These are phyloP conservation scores for Papilio helenus DNA, from an alignment of 1,140 invertebrate genomes.

Conservation along the genomic window DNA sequence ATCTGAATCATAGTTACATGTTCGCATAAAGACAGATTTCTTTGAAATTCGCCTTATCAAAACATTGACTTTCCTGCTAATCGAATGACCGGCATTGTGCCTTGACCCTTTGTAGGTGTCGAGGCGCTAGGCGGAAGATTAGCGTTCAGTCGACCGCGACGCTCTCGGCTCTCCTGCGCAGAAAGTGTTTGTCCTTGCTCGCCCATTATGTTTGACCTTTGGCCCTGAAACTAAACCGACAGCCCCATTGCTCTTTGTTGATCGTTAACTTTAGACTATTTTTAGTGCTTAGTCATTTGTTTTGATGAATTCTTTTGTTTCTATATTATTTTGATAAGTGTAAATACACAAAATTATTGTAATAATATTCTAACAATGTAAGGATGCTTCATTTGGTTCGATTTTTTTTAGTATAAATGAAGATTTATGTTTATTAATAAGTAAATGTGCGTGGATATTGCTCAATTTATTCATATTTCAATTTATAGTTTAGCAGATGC, in stretches of 20 bases:
- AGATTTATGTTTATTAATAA: neutral
- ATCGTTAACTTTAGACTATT: neutral
- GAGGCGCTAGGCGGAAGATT: conserved; percentile 74
- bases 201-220: conserved; percentile 67
- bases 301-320: neutral
- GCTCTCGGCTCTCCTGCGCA: conserved; percentile 73
- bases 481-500: neutral
- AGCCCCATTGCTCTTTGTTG: conserved; percentile 24
- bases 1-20: too few relatives aligned
- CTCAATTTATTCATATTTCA: neutral
- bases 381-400: neutral
- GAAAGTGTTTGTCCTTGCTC: conserved; percentile 79
- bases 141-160: conserved; percentile 63
- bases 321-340: neutral
- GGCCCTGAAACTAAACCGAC: conserved; percentile 51
- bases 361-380: neutral
- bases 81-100: conserved; percentile 56
- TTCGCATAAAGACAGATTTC: neutral
- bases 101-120: conserved; percentile 69
- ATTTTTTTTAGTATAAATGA: neutral
- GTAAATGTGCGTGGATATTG: neutral
- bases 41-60: neutral
- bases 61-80: conserved; percentile 12
- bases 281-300: conserved; percentile 13
- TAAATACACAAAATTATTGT: neutral